phyloP scores from a whole-genome alignment of 2,888 invertebrate genomes.

The Drosophila barbarae region DNA sequence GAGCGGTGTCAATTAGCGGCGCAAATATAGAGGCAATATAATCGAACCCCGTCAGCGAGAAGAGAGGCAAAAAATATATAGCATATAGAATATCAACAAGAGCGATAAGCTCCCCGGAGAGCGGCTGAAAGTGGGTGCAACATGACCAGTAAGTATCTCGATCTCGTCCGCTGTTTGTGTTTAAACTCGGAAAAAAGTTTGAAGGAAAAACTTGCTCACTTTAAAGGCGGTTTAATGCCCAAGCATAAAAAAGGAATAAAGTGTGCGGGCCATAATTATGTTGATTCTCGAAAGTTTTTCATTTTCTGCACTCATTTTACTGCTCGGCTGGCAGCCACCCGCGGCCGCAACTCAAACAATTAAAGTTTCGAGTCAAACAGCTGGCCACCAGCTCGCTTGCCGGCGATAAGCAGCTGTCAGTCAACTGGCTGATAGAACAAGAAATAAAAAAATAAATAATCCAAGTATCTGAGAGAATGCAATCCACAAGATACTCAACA shows the following conservation, averaged over 20 bases:
- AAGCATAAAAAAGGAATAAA: constrained; percentile 34
- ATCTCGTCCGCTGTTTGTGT: constrained; percentile 7
- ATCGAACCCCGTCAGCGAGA: constrained; percentile 18
- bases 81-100: constrained; percentile 20
- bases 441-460: background rate
- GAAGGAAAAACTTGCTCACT: constrained; percentile 47
- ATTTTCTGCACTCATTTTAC: constrained; percentile 3
- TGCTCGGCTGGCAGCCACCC: constrained; percentile 15
- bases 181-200: constrained; percentile 30
- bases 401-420: constrained; percentile 32
- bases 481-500: background rate
- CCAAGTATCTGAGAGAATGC: background rate
- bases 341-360: constrained; percentile 40
- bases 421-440: constrained; percentile 7
- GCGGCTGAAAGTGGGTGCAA: background rate
- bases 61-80: background rate
- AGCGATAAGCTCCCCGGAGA: constrained; percentile 28
- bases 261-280: constrained; percentile 43
- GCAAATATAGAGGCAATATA: constrained; percentile 43
- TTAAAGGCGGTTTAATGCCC: constrained; percentile 46
- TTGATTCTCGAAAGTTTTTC: constrained; percentile 41
- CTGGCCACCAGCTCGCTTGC: constrained; percentile 10
- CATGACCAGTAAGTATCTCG: background rate
- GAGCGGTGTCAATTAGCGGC: constrained; percentile 59
- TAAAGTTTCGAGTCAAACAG: constrained; percentile 41